These are phyloP conservation scores for Pollachius pollachius DNA, from an alignment of 2,113 vertebrate species.

Conservation along the genomic window DNA sequence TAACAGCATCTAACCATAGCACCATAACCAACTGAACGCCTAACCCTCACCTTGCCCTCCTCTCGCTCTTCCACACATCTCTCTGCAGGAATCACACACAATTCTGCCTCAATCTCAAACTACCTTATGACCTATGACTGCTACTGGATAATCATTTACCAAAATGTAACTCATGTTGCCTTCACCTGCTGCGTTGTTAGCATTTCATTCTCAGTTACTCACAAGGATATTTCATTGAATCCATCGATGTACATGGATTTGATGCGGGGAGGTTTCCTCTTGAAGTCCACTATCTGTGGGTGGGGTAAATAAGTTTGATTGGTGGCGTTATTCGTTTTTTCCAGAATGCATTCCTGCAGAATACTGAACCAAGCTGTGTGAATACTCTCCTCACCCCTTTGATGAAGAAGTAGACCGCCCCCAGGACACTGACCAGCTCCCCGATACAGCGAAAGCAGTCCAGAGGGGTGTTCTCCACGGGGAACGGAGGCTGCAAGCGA, in stretches of 20 bases:
- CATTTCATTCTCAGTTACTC: slow-evolving; percentile 35
- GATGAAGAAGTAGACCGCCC: slow-evolving; percentile 81
- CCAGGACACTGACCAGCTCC: slow-evolving; percentile 76
- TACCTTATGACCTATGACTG: too few relatives aligned
- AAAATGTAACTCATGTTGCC: too few relatives aligned
- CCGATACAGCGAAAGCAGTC: slow-evolving; percentile 76
- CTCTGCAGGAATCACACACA: too few relatives aligned
- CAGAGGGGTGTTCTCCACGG: slow-evolving; percentile 48
- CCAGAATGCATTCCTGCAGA: too few relatives aligned
- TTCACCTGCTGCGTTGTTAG: background rate
- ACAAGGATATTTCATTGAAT: slow-evolving; percentile 84
- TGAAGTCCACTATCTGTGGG: slow-evolving; percentile 74
- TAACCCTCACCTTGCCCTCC: too few relatives aligned
- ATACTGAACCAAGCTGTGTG: too few relatives aligned
- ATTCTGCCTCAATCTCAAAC: too few relatives aligned
- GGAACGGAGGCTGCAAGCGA: slow-evolving; percentile 75
- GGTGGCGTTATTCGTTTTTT: too few relatives aligned
- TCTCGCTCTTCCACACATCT: too few relatives aligned
- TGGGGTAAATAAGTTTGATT: background rate
- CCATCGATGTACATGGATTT: slow-evolving; percentile 77
- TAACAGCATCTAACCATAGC: too few relatives aligned
- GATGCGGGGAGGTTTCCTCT: slow-evolving; percentile 73
- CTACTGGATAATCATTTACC: too few relatives aligned
- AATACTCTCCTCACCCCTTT: slow-evolving; percentile 75
- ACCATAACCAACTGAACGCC: too few relatives aligned